These are phyloP conservation scores for Oopsacas minuta DNA, from an alignment of 37 sponge, comb jelly and placozoan species.

Conservation along the genomic window DNA sequence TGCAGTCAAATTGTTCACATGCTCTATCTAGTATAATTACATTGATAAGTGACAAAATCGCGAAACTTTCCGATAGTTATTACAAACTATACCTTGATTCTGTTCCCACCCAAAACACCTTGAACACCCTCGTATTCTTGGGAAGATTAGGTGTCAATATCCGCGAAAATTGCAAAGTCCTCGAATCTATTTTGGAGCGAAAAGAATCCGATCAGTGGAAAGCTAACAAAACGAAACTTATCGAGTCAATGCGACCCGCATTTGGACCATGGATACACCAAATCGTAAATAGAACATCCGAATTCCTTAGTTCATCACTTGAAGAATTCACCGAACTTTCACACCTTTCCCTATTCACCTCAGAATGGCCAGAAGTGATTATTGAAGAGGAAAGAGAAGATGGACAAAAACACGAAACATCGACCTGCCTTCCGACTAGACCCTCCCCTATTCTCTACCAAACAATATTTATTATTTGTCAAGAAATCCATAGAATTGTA, in stretches of 20 bases:
- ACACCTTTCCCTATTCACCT: constrained; percentile 2
- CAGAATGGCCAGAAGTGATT: not conserved
- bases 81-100: not conserved
- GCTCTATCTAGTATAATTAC: not conserved
- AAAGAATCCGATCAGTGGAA: not conserved
- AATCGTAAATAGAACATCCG: not conserved
- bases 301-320: not conserved
- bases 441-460: constrained; percentile 7
- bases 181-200: not conserved
- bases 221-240: not conserved
- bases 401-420: not conserved
- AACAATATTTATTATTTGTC: not conserved
- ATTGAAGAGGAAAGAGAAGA: constrained; percentile 8
- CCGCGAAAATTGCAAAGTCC: not conserved
- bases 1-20: not conserved
- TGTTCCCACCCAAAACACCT: not conserved
- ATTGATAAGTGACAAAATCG: not conserved
- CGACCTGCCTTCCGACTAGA: not conserved
- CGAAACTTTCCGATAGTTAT: not conserved
- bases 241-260: not conserved
- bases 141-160: constrained; percentile 16
- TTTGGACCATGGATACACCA: not conserved
- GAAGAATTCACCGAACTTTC: not conserved
- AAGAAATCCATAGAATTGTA: not conserved
- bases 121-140: not conserved